Conservation (phyloP, 2,113 vertebrate species). For the Dasypus novemcinctus region DNA sequence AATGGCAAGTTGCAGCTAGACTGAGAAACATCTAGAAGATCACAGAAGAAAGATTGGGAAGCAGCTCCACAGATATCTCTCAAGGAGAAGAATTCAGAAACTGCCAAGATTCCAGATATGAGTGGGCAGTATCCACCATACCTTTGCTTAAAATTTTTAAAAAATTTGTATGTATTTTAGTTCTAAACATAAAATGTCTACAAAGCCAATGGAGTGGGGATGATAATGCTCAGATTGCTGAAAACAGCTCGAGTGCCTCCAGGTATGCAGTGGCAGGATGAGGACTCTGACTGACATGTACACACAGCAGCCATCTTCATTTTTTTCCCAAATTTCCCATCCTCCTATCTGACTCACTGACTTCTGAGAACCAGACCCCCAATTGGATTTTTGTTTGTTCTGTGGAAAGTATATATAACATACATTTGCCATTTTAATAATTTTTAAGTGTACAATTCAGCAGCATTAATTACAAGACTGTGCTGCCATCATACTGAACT, state of each 20-base stretch:
- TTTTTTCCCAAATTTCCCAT: not conserved
- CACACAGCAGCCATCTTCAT: not conserved
- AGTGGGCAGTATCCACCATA: too few species aligned
- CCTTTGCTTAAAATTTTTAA: not conserved
- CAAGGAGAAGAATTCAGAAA: too few species aligned
- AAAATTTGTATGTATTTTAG: too few species aligned
- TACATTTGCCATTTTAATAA: too few species aligned
- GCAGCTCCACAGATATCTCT: not conserved
- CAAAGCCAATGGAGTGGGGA: accelerated
- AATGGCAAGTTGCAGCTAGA: not conserved
- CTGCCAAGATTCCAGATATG: not conserved
- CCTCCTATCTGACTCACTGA: not conserved
- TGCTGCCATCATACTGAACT: too few species aligned
- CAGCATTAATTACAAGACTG: too few species aligned
- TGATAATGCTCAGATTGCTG: not conserved
- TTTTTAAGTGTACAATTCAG: too few species aligned
- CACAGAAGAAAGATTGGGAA: not conserved
- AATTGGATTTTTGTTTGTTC: too few species aligned
- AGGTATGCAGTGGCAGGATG: not conserved
- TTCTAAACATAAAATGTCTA: not conserved
- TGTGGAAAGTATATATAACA: too few species aligned
- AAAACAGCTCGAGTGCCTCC: not conserved
- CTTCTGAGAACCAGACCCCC: not conserved
- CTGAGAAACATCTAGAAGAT: not conserved
- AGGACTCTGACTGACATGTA: not conserved